Evolutionary conservation across 2,113 vertebrate species (phyloP), one percentile per base, ranked within the genome.

Genomic region (Sula dactylatra): DNA sequence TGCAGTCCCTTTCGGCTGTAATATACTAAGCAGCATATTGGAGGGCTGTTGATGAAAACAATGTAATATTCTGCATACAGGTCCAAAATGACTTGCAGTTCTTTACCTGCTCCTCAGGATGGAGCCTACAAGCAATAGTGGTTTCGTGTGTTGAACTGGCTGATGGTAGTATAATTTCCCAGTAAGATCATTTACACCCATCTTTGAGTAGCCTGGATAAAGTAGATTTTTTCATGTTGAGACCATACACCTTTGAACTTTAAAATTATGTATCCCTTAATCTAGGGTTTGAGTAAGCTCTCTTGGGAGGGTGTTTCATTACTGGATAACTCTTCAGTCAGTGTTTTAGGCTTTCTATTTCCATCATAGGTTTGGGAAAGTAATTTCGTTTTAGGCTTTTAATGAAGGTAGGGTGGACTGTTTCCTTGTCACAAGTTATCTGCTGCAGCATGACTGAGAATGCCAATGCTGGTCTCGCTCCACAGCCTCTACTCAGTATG

Each of bases 181-280:
- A 55, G 47, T 1, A 59, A 52, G 16, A 72, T 59, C 24, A 6
- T 1, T 3, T 55, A 14, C 21, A 36, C 4, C 26, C 3, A 2
- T n/a, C 84, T 50, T 40, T 36, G 27, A 58, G 36, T 10, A 34
- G 12, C 29, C n/a, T 79, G 42, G 13, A 27, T 34, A 40, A 79
- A 70, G 22, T 0, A 34, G 26, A 13, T 62, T n/a, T 71, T 71
- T 65, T 82, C 44, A 77, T 18, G 26, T 40, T 0, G 17, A 78
- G 42, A 50, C 34, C 9, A 4, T 32, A 2, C 5, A 16, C 18
- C 13, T 89, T 61, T 65, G 13, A 81, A 3, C 34, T 45, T 67
- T 11, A 45, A 45, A 32, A 56, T 7, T 16, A 4, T 26, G 7
- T n/a, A 26, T 52, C 21, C n/a, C 9, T 56, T 69, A 42, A 69